phyloP scores from a whole-genome alignment of 2,797 vertebrate species.

The Phoeniculus purpureus region DNA sequence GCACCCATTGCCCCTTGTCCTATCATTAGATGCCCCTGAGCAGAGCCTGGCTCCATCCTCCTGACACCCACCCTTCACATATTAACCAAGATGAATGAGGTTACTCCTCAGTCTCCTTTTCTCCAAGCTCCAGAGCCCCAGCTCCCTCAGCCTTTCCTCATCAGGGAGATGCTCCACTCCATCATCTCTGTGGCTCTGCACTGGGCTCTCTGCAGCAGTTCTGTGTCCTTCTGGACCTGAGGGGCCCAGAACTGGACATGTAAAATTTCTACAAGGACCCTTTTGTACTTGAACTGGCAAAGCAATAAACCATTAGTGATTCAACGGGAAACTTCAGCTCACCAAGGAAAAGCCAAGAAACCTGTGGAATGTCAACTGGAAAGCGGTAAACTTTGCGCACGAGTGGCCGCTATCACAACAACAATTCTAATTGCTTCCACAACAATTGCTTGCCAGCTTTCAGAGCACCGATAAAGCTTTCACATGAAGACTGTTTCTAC shows the following conservation, averaged over 20 bases:
- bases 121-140: too few relatives aligned
- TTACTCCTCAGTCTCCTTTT: too few relatives aligned
- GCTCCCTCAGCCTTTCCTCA: too few relatives aligned
- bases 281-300: conserved; percentile 5
- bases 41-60: too few relatives aligned
- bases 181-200: too few relatives aligned
- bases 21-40: too few relatives aligned
- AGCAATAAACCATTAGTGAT: not conserved
- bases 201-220: too few relatives aligned
- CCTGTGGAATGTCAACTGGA: not conserved
- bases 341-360: conserved; percentile 7
- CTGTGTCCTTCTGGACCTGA: too few relatives aligned
- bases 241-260: not conserved
- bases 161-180: too few relatives aligned
- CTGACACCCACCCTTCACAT: too few relatives aligned
- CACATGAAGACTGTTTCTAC: not conserved
- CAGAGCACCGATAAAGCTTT: not conserved
- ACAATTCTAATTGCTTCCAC: not conserved
- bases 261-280: not conserved
- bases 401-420: not conserved
- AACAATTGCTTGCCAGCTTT: not conserved
- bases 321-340: not conserved
- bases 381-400: not conserved
- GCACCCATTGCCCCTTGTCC: too few relatives aligned
- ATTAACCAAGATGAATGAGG: too few relatives aligned